These are phyloP conservation scores for Drosophila pseudotakahashii DNA, from an alignment of 2,888 invertebrate genomes.

Conservation along the genomic window DNA sequence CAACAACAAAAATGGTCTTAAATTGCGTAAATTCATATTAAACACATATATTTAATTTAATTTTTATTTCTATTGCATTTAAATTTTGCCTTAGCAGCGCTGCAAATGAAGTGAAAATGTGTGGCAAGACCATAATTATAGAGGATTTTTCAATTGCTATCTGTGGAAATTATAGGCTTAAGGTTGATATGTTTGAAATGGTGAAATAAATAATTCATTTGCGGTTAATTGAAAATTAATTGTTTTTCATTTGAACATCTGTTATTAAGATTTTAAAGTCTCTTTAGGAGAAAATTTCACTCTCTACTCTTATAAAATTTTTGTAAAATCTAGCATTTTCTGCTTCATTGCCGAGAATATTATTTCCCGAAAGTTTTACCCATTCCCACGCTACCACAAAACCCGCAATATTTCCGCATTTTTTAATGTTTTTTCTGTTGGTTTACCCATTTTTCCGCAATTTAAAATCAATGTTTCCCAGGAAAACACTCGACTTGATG, in stretches of 20 bases:
- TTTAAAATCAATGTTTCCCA: conserved; percentile 46
- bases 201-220: conserved; percentile 15
- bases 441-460: conserved; percentile 30
- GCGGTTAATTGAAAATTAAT: conserved; percentile 3
- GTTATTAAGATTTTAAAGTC: background rate
- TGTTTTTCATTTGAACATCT: background rate
- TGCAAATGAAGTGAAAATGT: conserved; percentile 72
- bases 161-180: conserved; percentile 21
- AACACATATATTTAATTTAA: conserved; percentile 56
- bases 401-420: conserved; percentile 52
- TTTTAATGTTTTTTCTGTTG: conserved; percentile 38
- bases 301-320: background rate
- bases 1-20: conserved; percentile 22
- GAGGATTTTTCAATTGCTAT: conserved; percentile 28
- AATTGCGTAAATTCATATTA: conserved; percentile 71
- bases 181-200: conserved; percentile 1
- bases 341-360: background rate
- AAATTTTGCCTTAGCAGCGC: conserved; percentile 35
- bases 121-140: conserved; percentile 57
- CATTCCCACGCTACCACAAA: conserved; percentile 25
- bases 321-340: background rate
- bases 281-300: background rate
- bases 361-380: background rate
- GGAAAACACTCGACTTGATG: conserved; percentile 54
- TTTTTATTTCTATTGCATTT: conserved; percentile 56